phyloP scores from a whole-genome alignment of 2,888 invertebrate genomes.

The Theretra japonica region DNA sequence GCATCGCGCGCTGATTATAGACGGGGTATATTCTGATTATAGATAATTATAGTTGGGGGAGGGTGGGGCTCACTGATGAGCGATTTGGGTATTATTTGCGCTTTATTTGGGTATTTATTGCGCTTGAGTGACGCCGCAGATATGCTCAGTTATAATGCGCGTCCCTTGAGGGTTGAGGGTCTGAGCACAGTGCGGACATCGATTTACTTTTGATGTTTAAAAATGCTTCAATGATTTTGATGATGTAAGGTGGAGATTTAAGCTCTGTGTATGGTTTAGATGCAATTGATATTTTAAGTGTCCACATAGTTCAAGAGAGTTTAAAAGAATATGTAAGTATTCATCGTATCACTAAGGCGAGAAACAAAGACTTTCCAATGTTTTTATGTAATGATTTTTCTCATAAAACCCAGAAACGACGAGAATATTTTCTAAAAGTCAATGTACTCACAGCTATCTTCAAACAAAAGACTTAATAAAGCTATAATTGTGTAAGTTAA shows the following conservation, averaged over 20 bases:
- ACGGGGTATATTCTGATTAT: slow-evolving; percentile 69
- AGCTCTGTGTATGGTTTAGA: not conserved
- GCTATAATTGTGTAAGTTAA: too few relatives aligned
- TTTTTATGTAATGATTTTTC: too few relatives aligned
- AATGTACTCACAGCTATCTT: too few relatives aligned
- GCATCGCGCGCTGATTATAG: slow-evolving; percentile 62
- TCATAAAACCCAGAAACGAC: too few relatives aligned
- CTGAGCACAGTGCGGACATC: slow-evolving; percentile 60
- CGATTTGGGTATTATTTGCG: slow-evolving; percentile 88
- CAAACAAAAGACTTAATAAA: too few relatives aligned
- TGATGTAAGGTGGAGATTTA: not conserved
- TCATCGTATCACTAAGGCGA: too few relatives aligned
- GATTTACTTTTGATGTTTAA: slow-evolving; percentile 45
- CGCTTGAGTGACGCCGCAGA: slow-evolving; percentile 84
- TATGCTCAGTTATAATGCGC: slow-evolving; percentile 71
- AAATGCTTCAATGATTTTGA: not conserved
- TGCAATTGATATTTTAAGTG: too few relatives aligned
- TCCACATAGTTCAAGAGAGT: too few relatives aligned
- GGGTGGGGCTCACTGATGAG: slow-evolving; percentile 75
- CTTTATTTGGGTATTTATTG: slow-evolving; percentile 87
- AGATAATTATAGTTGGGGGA: slow-evolving; percentile 81
- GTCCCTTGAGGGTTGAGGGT: slow-evolving; percentile 73
- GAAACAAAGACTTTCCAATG: too few relatives aligned
- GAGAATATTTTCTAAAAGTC: too few relatives aligned
- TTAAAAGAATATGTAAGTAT: too few relatives aligned